Evolutionary conservation across 2,113 vertebrate species (phyloP), one percentile per base, ranked within the genome.

Genomic region (Phaetusa simplex): DNA sequence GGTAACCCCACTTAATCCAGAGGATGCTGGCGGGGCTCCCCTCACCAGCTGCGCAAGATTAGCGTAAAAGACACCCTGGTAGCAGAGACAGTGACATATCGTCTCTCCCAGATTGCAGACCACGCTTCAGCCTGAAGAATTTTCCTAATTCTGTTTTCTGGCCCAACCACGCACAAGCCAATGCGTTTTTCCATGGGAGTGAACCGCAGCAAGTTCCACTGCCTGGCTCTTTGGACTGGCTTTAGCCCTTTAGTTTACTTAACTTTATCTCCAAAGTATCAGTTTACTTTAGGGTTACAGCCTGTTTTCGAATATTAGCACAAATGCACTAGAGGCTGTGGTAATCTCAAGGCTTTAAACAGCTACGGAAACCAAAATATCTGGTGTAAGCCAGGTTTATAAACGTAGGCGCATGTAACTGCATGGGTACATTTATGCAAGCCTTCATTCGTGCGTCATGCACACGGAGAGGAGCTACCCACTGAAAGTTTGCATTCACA

Each of bases 161-260:
- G 14, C 50, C 59, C 82, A 79, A 1, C 16, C 43, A 24, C 29
- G 78, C 65, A 69, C 43, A 88, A 64, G 47, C 21, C 38, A 67
- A 32, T 3, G 1, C 26, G n/a, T 90, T 91, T 86, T 36, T 86
- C 47, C 8, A 2, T 14, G 40, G 56, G 49, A 80, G 23, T 14
- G 30, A 93, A 34, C 18, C 45, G 18, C 64, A 58, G 49, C 0
- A 5, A 91, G 14, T 65, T 79, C 24, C 72, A 73, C 64, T 86
- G 59, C 66, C 64, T 83, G 67, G 27, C 23, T 73, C 64, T 72
- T 66, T 66, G 80, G 19, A 65, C 40, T 78, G 56, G n/a, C 30
- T 92, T 58, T n/a, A 92, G 45, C 30, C 22, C 20, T 78, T 74
- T 47, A 26, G 80, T 95, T 95, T 96, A 88, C 49, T 96, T 71